These are phyloP conservation scores for Pseudocheirus occidentalis DNA, from an alignment of 2,797 vertebrate genomes.

Conservation along the genomic window DNA sequence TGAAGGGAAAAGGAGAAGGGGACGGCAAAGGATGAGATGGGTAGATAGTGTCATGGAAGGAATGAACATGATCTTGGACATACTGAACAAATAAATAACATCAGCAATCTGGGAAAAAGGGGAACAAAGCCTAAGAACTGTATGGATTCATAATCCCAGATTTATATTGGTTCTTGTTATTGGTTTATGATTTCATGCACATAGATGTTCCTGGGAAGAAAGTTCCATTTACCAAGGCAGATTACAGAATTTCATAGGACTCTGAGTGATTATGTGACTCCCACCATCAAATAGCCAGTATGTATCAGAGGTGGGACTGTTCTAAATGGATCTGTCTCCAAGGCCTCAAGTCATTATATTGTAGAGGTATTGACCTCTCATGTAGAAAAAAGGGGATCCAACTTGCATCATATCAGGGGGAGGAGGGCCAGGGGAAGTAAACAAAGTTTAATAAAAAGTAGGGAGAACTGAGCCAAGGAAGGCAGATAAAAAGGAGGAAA, in stretches of 20 bases:
- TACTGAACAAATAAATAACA: no score
- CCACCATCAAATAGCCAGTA: neutral
- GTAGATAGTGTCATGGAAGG: neutral
- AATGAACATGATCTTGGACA: neutral
- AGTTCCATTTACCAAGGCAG: neutral
- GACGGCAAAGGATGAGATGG: neutral
- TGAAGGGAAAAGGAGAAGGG: neutral
- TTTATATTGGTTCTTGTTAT: neutral
- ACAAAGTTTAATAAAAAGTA: neutral
- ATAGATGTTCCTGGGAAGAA: neutral
- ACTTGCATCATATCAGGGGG: neutral
- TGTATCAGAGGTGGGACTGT: neutral
- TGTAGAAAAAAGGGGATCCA: neutral
- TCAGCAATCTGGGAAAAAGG: neutral
- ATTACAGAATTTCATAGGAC: neutral
- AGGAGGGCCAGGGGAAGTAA: neutral
- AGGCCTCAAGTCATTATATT: neutral
- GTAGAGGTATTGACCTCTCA: neutral
- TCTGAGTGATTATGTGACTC: neutral
- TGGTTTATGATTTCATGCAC: neutral
- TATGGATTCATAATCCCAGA: neutral
- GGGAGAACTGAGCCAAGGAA: neutral
- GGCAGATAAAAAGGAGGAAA: neutral
- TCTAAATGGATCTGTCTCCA: neutral
- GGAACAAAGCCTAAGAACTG: neutral